phyloP scores from a whole-genome alignment of 1,140 invertebrate species.

The roundworm (Caenorhabditis elegans) region WBcel235 BX284606.5:4247001-4247500 shows the following conservation, averaged over 20 bases:
- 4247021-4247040: background rate
- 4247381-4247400: background rate
- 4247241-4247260: background rate
- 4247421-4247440: background rate
- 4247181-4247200: background rate
- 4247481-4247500: background rate
- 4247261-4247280: background rate
- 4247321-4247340: background rate
- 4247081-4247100: slow-evolving; percentile 1
- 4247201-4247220: background rate
- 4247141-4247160: background rate
- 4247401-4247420: slow-evolving; percentile 19
- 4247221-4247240: background rate
- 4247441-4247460: too few species aligned
- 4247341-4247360: background rate
- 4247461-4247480: background rate
- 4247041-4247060: background rate
- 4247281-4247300: background rate
- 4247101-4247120: slow-evolving; percentile 5
- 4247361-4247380: slow-evolving; percentile 4
- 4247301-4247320: slow-evolving; percentile 3
- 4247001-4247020: slow-evolving; percentile 8
- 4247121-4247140: slow-evolving; percentile 12
- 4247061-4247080: slow-evolving; percentile 26
- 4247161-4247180: slow-evolving; percentile 5